Base-by-base conservation (phyloP, 2,888 invertebrate genomes). In the Zygothrica quintamaculata region DNA sequence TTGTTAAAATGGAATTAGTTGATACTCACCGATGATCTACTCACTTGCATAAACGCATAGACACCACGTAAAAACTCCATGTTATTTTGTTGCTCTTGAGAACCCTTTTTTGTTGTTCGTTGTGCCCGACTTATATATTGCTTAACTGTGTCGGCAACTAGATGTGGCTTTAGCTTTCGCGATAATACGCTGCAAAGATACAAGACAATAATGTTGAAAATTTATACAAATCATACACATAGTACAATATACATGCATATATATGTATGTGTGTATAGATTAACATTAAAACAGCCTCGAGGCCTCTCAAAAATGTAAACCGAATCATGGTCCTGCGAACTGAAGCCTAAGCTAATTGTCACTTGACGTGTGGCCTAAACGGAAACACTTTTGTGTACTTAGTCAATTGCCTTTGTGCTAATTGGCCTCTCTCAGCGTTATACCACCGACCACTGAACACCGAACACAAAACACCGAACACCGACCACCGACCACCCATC, bases 1-100 rank as follows among this genome's bases (percentile, higher is more conserved):
- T 87, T 88, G 89, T 90, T 90, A 89, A 51, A 89, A 71, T 89
- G 88, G 88, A 87, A 82, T 87, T 78, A 88, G 79, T 87, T 81
- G 90, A 91, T 90, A 91, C 91, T 91, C 90, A 91, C 91, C 91
- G 91, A 91, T 90, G 91, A 91, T 91, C 91, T 91, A 91, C 91
- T 91, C 90, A 91, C 91, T 91, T 91, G 91, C 91, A 91, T 91
- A 90, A 91, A 91, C 89, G 91, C 91, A 91, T 91, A 91, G 85
- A 91, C 91, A 76, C 91, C 91, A 77, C 91, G 91, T 91, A 91
- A 91, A 91, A 91, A 91, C 90, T 91, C 91, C 91, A 91, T 91
- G 90, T 91, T 91, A 90, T 90, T 91, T 81, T 91, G 91, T 84
- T 91, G 90, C 88, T 88, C 87, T 80, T 89, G 85, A 51, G 90